Evolutionary conservation across 92 coral and sea anemone genomes (phyloP).

Genomic region (Porites lobata): DNA sequence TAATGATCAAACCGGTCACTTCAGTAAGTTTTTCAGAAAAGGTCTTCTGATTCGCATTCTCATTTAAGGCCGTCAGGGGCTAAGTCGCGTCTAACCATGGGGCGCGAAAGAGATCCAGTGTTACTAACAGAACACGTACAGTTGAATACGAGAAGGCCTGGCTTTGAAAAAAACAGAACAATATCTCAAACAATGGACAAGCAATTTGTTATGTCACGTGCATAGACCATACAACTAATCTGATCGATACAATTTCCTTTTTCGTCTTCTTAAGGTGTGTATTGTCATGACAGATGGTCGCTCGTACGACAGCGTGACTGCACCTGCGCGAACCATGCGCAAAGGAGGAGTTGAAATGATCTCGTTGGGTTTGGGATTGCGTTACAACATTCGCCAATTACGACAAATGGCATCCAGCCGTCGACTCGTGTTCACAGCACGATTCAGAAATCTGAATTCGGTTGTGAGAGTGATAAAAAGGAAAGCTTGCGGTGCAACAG

Average conservation of each 20-base stretch:
- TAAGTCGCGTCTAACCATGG: too few relatives aligned
- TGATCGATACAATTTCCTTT: neutral
- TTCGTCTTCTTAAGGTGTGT: conserved; percentile 43
- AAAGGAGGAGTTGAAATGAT: conserved; percentile 68
- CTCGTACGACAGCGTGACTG: conserved; percentile 72
- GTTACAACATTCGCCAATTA: conserved; percentile 68
- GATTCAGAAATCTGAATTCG: conserved; percentile 68
- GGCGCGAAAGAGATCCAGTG: too few relatives aligned
- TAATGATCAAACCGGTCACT: too few relatives aligned
- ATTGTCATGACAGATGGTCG: conserved; percentile 89
- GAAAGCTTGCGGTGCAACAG: conserved; percentile 77
- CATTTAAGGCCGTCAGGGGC: too few relatives aligned
- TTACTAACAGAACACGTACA: too few relatives aligned
- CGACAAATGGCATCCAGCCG: conserved; percentile 72
- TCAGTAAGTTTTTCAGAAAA: too few relatives aligned
- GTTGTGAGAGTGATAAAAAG: conserved; percentile 76
- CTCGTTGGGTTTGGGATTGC: conserved; percentile 79
- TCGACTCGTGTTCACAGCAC: conserved; percentile 74
- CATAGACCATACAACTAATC: too few relatives aligned
- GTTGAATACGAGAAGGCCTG: too few relatives aligned
- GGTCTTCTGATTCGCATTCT: too few relatives aligned
- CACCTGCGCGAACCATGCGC: conserved; percentile 70
- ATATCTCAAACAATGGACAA: too few relatives aligned
- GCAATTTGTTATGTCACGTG: too few relatives aligned
- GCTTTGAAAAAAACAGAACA: too few relatives aligned